Conservation (phyloP, 2,888 invertebrate species). For the Parnassius smintheus region DNA sequence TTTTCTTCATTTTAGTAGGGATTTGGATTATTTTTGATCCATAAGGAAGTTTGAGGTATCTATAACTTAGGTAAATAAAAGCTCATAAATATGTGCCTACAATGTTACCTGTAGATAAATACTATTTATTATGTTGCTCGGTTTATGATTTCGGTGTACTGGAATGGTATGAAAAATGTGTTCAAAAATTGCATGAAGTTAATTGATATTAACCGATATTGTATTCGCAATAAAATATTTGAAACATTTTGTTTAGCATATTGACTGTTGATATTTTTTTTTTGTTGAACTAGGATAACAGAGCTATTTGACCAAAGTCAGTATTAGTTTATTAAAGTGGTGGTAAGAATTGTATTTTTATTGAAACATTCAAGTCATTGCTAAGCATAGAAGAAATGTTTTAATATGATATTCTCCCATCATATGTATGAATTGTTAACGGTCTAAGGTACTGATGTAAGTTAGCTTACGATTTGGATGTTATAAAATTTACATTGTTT, state of each 20-base stretch:
- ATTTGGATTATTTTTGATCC: not conserved
- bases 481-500: slow-evolving; percentile 70
- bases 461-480: slow-evolving; percentile 58
- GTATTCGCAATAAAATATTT: slow-evolving; percentile 68
- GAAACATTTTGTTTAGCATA: slow-evolving; percentile 69
- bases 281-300: slow-evolving; percentile 76
- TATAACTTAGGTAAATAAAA: slow-evolving; percentile 55
- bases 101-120: slow-evolving; percentile 78
- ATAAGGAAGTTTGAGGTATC: slow-evolving; percentile 25
- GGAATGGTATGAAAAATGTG: slow-evolving; percentile 62
- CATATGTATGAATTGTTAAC: slow-evolving; percentile 54
- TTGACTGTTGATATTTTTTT: slow-evolving; percentile 72
- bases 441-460: slow-evolving; percentile 64
- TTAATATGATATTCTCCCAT: slow-evolving; percentile 64
- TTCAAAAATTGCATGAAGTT: slow-evolving; percentile 68
- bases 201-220: slow-evolving; percentile 76
- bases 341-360: slow-evolving; percentile 60
- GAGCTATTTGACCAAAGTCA: slow-evolving; percentile 82
- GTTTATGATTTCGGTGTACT: slow-evolving; percentile 57
- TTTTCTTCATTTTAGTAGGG: not conserved
- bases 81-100: slow-evolving; percentile 78
- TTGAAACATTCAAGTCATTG: slow-evolving; percentile 64
- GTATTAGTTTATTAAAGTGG: slow-evolving; percentile 77
- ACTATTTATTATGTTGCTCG: slow-evolving; percentile 62
- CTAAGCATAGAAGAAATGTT: slow-evolving; percentile 53